phyloP scores from a whole-genome alignment of 2,888 invertebrate genomes.

The Oligia strigilis region DNA sequence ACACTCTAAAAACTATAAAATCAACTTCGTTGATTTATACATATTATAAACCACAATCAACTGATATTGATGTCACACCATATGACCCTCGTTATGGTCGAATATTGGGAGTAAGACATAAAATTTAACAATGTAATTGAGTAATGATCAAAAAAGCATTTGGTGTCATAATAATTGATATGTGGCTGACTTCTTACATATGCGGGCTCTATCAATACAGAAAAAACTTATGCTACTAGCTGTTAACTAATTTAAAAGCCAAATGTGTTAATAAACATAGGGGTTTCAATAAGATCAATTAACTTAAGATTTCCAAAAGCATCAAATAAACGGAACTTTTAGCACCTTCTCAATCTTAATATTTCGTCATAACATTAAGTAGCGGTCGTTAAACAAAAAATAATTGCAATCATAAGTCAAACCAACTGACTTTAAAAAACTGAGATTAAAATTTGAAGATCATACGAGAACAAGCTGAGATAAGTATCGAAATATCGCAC shows the following conservation, averaged over 20 bases:
- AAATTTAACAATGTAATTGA: constrained; percentile 84
- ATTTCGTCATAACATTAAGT: constrained; percentile 25
- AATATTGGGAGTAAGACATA: constrained; percentile 80
- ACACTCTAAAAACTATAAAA: constrained; percentile 26
- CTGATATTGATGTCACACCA: constrained; percentile 52
- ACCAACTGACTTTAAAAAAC: constrained; percentile 45
- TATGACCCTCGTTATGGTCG: constrained; percentile 65
- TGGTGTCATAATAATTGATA: constrained; percentile 88
- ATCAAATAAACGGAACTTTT: constrained; percentile 19
- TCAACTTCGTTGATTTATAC: constrained; percentile 31
- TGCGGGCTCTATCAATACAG: constrained; percentile 82
- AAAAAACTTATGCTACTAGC: constrained; percentile 50
- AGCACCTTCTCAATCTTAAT: constrained; percentile 31
- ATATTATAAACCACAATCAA: constrained; percentile 40
- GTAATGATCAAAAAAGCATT: constrained; percentile 82
- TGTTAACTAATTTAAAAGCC: constrained; percentile 82
- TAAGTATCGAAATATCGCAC: constrained; percentile 77
- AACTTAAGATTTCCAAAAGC: constrained; percentile 36
- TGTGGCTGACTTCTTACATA: constrained; percentile 83
- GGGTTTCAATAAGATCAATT: constrained; percentile 76
- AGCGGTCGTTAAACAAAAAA: constrained; percentile 36
- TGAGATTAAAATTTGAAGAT: constrained; percentile 66
- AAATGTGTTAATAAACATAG: constrained; percentile 78
- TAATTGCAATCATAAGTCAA: constrained; percentile 49
- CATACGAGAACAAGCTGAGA: constrained; percentile 67